These are phyloP conservation scores for Holothuria scabra DNA, from an alignment of 53 echinoderm and acorn worm species.

Conservation along the genomic window DNA sequence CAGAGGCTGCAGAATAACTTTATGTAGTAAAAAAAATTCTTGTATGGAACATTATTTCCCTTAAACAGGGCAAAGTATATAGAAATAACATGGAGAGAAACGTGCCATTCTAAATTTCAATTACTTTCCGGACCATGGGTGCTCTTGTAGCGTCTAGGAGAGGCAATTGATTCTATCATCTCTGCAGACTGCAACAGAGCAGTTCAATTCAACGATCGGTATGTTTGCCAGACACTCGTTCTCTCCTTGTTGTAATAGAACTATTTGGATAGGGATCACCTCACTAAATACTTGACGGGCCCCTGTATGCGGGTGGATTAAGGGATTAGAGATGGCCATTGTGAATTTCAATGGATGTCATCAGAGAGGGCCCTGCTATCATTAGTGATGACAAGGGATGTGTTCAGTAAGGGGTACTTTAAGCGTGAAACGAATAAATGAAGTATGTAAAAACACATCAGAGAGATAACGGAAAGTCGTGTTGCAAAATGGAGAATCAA, in stretches of 20 bases:
- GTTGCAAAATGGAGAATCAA: background rate
- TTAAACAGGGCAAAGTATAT: too few species aligned
- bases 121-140: too few species aligned
- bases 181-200: too few species aligned
- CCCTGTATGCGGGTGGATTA: conserved; percentile 34
- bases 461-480: background rate
- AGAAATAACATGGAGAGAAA: too few species aligned
- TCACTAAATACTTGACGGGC: conserved; percentile 6
- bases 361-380: background rate
- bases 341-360: conserved; percentile 1
- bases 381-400: conserved; percentile 9
- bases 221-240: background rate
- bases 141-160: too few species aligned
- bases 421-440: background rate
- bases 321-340: conserved; percentile 28
- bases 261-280: conserved; percentile 29
- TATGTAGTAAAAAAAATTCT: too few species aligned
- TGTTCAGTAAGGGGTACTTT: background rate
- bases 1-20: too few species aligned
- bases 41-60: too few species aligned
- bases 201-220: background rate
- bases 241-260: background rate
- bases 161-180: too few species aligned
- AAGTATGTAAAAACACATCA: background rate
- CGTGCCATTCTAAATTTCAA: too few species aligned